phyloP scores from a whole-genome alignment of 2,113 vertebrate genomes.

The Dicaeum eximium region DNA sequence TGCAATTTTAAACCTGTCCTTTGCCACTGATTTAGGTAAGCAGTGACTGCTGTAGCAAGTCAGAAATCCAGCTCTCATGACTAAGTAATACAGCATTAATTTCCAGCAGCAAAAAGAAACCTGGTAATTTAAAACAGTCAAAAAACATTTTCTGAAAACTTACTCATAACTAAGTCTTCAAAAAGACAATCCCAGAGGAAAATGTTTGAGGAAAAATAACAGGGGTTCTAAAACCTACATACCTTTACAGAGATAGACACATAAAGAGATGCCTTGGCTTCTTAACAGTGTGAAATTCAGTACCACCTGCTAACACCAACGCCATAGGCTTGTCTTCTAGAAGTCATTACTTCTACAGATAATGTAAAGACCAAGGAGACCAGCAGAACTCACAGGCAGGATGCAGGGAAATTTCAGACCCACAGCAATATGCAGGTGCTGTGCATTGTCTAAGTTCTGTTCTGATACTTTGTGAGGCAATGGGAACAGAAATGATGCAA shows the following conservation, averaged over 20 bases:
- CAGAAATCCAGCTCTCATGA: not conserved
- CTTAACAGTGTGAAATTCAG: not conserved
- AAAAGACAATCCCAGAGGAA: not conserved
- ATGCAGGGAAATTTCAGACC: not conserved
- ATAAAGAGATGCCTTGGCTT: not conserved
- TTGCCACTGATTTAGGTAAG: not conserved
- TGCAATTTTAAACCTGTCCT: not conserved
- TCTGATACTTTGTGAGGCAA: not conserved
- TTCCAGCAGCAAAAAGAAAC: not conserved
- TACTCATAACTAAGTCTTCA: not conserved
- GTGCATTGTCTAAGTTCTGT: not conserved
- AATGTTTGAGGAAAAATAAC: not conserved
- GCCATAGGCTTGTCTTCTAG: not conserved
- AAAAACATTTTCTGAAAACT: not conserved
- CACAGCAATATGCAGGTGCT: fast-evolving
- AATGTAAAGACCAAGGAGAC: not conserved
- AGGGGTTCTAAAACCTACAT: not conserved
- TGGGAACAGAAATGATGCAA: not conserved
- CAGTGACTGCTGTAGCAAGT: not conserved
- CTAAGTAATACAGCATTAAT: not conserved
- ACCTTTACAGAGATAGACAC: not conserved
- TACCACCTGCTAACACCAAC: not conserved
- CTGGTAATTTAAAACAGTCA: not conserved
- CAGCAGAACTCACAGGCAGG: not conserved
- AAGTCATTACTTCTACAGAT: not conserved